Percentiles rank a stretch among this genome's conserved stretches.
Evolutionary conservation across 2,797 vertebrate genomes (phyloP).

Genomic region (Diglossa cyanea): DNA sequence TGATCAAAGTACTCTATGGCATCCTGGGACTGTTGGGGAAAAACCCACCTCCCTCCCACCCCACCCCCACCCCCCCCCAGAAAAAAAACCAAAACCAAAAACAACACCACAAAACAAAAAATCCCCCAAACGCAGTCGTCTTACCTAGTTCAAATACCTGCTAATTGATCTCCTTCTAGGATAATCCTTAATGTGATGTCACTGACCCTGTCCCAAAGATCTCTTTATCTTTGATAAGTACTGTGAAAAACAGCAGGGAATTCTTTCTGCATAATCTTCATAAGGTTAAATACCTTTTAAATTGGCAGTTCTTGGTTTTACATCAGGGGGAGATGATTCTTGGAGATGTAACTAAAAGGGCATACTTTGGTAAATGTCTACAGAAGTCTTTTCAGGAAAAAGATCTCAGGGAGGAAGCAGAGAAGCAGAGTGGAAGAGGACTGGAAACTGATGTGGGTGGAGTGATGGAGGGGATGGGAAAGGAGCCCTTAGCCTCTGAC

Average conservation of each 20-base stretch:
- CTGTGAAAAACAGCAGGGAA: not conserved
- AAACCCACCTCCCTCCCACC: not conserved
- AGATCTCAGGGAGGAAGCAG: not conserved
- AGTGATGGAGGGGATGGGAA: not conserved
- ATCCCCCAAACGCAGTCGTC: fast-evolving
- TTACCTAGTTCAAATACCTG: not conserved
- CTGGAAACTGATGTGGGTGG: not conserved
- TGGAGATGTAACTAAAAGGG: not conserved
- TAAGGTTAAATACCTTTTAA: not conserved
- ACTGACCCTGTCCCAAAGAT: not conserved
- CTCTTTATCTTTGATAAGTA: not conserved
- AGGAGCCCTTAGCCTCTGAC: not conserved
- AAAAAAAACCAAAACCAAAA: not conserved
- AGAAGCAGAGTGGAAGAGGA: not conserved
- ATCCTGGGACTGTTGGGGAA: not conserved
- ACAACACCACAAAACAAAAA: not conserved
- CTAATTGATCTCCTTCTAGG: not conserved
- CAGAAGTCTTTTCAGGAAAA: not conserved
- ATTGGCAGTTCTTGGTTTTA: not conserved
- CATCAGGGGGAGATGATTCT: not conserved
- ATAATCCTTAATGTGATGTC: not conserved
- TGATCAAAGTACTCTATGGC: not conserved
- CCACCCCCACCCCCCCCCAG: too few relatives aligned
- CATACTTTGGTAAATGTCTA: not conserved
- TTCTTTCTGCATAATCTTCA: not conserved